Percentiles rank a stretch among this genome's conserved stretches.
These are phyloP conservation scores for Malaclemys terrapin DNA, from an alignment of 2,113 vertebrate species.

Conservation along the genomic window DNA sequence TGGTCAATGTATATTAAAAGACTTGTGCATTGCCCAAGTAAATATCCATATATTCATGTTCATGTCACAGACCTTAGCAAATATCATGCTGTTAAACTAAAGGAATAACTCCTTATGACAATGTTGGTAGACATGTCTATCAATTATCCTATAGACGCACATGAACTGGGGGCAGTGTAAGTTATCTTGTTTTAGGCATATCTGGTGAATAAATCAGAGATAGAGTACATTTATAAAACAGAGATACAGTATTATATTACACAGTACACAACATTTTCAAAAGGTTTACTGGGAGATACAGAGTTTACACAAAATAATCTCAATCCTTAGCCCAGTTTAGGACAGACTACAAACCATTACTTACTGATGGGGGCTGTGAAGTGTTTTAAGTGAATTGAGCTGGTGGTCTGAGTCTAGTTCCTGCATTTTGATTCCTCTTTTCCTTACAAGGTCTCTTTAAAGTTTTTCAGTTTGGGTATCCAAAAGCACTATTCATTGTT, in stretches of 20 bases:
- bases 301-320: neutral
- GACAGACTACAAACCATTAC: neutral
- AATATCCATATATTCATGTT: neutral
- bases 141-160: neutral
- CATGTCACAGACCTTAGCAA: neutral
- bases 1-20: fast-evolving
- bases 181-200: neutral
- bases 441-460: neutral
- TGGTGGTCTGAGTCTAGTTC: neutral
- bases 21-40: neutral
- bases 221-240: neutral
- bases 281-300: neutral
- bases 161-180: neutral
- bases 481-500: neutral
- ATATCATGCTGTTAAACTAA: neutral
- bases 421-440: neutral
- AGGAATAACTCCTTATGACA: neutral
- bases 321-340: neutral
- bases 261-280: neutral
- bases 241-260: neutral
- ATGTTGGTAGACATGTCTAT: neutral
- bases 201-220: neutral
- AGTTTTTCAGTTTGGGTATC: neutral
- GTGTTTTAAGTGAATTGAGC: neutral
- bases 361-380: neutral